Evolutionary conservation across 2,888 invertebrate species (phyloP), one percentile per base, ranked within the genome.

Genomic region (Heliconius erato): DNA sequence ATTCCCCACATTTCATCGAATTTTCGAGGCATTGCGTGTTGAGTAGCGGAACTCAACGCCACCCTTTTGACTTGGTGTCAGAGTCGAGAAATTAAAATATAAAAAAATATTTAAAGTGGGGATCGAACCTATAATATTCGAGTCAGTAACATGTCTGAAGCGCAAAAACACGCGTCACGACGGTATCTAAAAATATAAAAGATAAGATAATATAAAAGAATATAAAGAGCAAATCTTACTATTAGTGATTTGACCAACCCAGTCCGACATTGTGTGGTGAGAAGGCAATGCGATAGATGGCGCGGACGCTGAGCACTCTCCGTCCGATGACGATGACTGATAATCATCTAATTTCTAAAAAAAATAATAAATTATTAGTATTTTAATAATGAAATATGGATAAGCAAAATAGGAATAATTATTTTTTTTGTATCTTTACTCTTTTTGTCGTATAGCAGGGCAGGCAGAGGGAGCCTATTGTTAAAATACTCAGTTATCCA

Each of bases 201-300:
- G 28, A 28, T 28, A 54, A 54, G 5, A 54, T 19, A 59, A 23
- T 23, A 19, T 12, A 54, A 54, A 54, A 23, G n/a, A 12, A 63
- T 44, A 82, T 12, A 67, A 67, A 6, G 16, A 67, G 74, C 71
- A 69, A 79, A 72, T 71, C 93, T 95, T 96, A 96, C 98, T 98
- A 93, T 98, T 98, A 88, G 98, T 98, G 72, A 98, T 98, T 85
- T 98, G 97, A 83, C 98, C 98, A 94, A 98, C 97, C 98, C 98
- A 98, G 93, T 98, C 98, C 72, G 98, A 97, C 88, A 98, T 95
- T 89, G 94, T 96, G 89, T 96, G 96, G 89, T 96, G 96, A 87
- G 96, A 96, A 84, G 96, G 96, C 86, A 96, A 94, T 81, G 95
- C 96, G 88, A 96, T 95, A 83, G 96, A 96, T 26, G 97, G 97